These are phyloP conservation scores for Dicerorhinus sumatrensis DNA, from an alignment of 2,113 vertebrate species.

Conservation along the genomic window DNA sequence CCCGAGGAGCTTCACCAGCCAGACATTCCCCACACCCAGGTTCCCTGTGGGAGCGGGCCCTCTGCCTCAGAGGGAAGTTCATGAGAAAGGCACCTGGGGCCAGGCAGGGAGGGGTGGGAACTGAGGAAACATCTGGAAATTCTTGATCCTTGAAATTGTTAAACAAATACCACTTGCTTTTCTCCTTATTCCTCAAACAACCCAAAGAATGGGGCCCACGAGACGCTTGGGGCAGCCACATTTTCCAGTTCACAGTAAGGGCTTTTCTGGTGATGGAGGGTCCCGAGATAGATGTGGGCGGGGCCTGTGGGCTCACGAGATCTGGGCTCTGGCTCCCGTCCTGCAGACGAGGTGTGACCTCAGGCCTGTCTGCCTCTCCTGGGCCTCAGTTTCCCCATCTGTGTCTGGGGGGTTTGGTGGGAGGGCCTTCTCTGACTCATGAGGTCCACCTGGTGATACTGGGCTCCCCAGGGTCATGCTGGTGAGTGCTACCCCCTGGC, in stretches of 20 bases:
- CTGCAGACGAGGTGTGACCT: neutral
- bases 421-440: neutral
- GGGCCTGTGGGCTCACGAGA: accelerated
- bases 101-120: neutral
- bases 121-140: neutral
- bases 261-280: neutral
- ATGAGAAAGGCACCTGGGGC: neutral
- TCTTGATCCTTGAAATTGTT: neutral
- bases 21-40: neutral
- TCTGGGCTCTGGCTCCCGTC: accelerated
- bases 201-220: accelerated
- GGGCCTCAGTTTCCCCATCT: neutral
- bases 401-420: too few species aligned
- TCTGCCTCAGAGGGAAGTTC: accelerated
- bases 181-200: too few species aligned
- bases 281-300: accelerated
- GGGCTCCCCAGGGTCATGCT: accelerated
- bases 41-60: neutral
- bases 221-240: accelerated
- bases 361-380: neutral
- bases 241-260: accelerated
- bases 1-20: neutral
- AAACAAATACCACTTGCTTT: neutral
- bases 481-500: too few species aligned
- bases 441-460: neutral